Base-by-base conservation (phyloP, 1,140 invertebrate genomes). In the Macrocentrus cingulum region DNA sequence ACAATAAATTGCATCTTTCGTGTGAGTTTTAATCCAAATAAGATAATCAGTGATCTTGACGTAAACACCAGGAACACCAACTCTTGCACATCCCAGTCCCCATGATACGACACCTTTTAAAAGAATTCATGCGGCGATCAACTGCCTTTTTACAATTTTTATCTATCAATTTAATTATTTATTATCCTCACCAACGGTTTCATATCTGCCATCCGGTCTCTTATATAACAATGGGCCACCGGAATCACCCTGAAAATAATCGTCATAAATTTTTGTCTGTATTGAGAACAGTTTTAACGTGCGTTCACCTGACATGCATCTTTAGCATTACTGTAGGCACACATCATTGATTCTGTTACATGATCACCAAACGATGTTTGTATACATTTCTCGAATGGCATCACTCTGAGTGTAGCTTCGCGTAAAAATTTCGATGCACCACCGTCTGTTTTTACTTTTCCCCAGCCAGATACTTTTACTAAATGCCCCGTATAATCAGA, bases 221-320 rank as follows among this genome's bases (percentile, higher is more conserved):
- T 80, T 68, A 1, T 72, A 72, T 29, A 82, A 19, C 29, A 83
- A 61, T 6, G 82, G 81, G 5, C 81, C 81, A 15, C 82, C 82
- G 56, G 86, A 88, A 66, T 90, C 88, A 18, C 87, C 87, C 86
- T 89, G 64, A 2, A 67, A 19, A 20, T 9, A 36, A 52, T n/a
- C n/a, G n/a, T n/a, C n/a, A n/a, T n/a, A n/a, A n/a, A n/a, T n/a
- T n/a, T n/a, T n/a, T n/a, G n/a, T n/a, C n/a, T n/a, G n/a, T n/a
- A n/a, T n/a, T n/a, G n/a, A n/a, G n/a, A n/a, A n/a, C n/a, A n/a
- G n/a, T n/a, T n/a, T n/a, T n/a, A n/a, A n/a, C n/a, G n/a, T n/a
- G n/a, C n/a, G n/a, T n/a, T n/a, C n/a, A 83, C 85, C 68, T 86
- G 84, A 61, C 85, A 86, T 0, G 85, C 83, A 71, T 86, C 85